Percentiles rank a stretch among this genome's conserved stretches.
These are phyloP conservation scores for Okapia johnstoni DNA, from an alignment of 2,113 vertebrate genomes.

Conservation along the genomic window DNA sequence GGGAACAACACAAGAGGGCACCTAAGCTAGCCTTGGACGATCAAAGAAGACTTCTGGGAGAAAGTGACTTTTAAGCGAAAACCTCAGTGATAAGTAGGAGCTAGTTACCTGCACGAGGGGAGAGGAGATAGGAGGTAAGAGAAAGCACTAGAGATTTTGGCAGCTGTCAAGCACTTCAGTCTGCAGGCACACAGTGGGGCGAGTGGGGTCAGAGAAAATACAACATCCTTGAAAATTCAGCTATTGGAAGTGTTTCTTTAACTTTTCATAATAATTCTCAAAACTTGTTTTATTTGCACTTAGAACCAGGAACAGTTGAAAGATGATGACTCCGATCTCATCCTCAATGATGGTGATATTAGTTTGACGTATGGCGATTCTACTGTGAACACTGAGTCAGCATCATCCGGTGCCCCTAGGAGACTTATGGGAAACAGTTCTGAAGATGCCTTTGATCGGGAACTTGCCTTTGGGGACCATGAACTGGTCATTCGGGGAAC, in stretches of 20 bases:
- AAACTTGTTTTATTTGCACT: conserved; percentile 34
- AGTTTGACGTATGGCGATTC: conserved; percentile 94
- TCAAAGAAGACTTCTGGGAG: background rate
- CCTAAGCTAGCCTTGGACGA: background rate
- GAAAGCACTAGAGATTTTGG: background rate
- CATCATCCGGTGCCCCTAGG: conserved; percentile 72
- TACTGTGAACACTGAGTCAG: conserved; percentile 86
- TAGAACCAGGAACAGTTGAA: conserved; percentile 96
- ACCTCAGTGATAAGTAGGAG: background rate
- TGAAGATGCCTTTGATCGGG: conserved; percentile 88
- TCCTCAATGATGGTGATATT: conserved; percentile 93
- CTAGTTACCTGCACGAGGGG: background rate
- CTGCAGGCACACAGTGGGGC: background rate
- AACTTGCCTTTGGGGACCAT: conserved; percentile 90
- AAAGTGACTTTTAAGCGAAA: background rate
- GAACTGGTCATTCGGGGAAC: conserved; percentile 96
- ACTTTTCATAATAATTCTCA: background rate
- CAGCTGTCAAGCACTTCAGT: background rate
- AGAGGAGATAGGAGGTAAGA: background rate
- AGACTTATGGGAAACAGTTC: conserved; percentile 79
- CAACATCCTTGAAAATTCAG: background rate
- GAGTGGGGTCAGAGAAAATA: background rate
- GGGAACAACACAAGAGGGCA: background rate
- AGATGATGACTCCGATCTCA: conserved; percentile 97
- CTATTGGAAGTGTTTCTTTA: background rate